These are phyloP conservation scores for Turdus rufiventris DNA, from an alignment of 2,113 vertebrate species.

Conservation along the genomic window DNA sequence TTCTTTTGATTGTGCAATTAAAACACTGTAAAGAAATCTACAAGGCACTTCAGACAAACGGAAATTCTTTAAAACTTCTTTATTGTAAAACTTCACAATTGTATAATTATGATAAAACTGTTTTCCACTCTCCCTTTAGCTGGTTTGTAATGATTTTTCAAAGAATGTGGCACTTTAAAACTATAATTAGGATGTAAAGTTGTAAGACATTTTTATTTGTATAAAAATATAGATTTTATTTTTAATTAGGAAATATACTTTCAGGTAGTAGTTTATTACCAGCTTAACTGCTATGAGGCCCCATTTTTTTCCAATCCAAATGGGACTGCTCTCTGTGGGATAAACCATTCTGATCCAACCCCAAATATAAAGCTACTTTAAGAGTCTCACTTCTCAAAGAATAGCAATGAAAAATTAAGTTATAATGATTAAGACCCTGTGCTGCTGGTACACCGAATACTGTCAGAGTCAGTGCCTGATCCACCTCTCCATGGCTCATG, in stretches of 20 bases:
- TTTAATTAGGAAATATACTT: neutral
- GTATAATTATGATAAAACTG: neutral
- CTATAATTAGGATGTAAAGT: neutral
- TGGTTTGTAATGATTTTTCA: neutral
- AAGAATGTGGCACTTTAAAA: neutral
- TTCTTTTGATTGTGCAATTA: slow-evolving; percentile 8
- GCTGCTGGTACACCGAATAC: neutral
- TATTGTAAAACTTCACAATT: neutral
- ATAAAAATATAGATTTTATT: neutral
- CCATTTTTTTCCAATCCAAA: neutral
- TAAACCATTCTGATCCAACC: neutral
- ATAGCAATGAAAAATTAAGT: neutral
- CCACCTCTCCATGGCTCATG: fast-evolving
- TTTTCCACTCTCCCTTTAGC: neutral
- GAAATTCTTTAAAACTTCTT: slow-evolving; percentile 12
- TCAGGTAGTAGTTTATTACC: neutral
- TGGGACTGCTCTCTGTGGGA: neutral
- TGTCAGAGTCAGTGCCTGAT: fast-evolving
- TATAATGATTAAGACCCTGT: neutral
- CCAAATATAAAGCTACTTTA: neutral
- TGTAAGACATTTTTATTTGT: neutral
- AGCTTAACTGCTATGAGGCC: neutral
- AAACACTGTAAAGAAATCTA: neutral
- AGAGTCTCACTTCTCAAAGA: neutral
- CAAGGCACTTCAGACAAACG: neutral